Conservation (phyloP, 2,113 vertebrate species). For the Hystrix cristata region DNA sequence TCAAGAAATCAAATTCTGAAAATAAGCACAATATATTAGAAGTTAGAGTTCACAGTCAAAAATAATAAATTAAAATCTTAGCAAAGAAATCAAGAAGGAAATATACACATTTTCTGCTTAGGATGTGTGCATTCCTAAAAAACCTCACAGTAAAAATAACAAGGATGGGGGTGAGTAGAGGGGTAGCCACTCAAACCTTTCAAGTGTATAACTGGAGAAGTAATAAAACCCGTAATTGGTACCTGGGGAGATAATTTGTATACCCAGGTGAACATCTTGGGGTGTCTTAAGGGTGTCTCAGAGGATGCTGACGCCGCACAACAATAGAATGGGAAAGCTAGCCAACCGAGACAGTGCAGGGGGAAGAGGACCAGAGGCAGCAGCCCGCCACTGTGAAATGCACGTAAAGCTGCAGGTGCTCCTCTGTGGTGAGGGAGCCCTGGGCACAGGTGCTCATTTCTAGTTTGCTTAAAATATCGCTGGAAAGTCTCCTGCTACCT, state of each 20-base stretch:
- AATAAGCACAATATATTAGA: slow-evolving; percentile 19
- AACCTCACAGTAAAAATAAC: background rate
- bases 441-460: background rate
- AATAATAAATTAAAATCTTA: slow-evolving; percentile 3
- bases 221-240: slow-evolving; percentile 35
- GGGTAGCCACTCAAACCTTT: background rate
- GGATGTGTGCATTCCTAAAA: background rate
- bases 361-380: background rate
- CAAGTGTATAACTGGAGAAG: slow-evolving; percentile 4
- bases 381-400: background rate
- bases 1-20: slow-evolving; percentile 48
- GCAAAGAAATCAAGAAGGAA: background rate
- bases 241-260: slow-evolving; percentile 38
- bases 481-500: background rate
- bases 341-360: background rate
- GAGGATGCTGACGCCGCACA: background rate
- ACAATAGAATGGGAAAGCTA: background rate
- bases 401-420: background rate
- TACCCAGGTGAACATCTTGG: slow-evolving; percentile 18
- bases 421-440: background rate
- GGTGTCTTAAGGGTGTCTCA: background rate
- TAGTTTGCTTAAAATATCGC: slow-evolving; percentile 48
- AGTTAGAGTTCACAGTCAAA: background rate
- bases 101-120: background rate
- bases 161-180: background rate